Conservation (phyloP, 2,113 vertebrate species). For the Aptenodytes forsteri region DNA sequence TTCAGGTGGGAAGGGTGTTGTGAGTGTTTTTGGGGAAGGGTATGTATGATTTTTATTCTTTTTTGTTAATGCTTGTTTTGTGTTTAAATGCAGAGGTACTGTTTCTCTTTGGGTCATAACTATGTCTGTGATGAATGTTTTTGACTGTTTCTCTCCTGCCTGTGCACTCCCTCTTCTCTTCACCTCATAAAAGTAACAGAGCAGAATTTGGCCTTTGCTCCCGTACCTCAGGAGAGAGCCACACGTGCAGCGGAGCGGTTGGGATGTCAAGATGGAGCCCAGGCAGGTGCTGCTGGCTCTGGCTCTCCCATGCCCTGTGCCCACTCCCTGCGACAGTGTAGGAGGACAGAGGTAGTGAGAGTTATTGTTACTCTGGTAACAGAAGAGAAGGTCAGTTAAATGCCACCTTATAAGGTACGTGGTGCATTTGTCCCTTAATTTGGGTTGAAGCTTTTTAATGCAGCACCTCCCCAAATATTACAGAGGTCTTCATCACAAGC, state of each 20-base stretch:
- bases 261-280: not conserved
- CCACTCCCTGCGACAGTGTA: not conserved
- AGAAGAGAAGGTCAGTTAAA: not conserved
- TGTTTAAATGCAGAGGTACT: constrained; percentile 72
- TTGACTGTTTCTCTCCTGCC: not conserved
- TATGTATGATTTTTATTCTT: not conserved
- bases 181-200: not conserved
- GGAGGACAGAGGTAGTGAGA: not conserved
- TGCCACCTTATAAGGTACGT: not conserved
- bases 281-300: not conserved
- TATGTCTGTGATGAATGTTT: not conserved
- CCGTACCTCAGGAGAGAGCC: not conserved
- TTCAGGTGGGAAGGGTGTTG: not conserved
- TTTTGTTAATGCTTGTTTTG: not conserved
- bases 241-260: accelerated
- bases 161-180: not conserved
- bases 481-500: not conserved
- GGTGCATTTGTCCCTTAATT: not conserved
- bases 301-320: not conserved
- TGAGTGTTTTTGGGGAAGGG: constrained; percentile 3
- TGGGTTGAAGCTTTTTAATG: not conserved
- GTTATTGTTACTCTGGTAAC: not conserved
- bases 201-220: not conserved
- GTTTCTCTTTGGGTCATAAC: not conserved
- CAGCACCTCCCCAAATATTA: not conserved